Evolutionary conservation across 2,797 vertebrate genomes (phyloP).

Genomic region (Enteromius mattozi): DNA sequence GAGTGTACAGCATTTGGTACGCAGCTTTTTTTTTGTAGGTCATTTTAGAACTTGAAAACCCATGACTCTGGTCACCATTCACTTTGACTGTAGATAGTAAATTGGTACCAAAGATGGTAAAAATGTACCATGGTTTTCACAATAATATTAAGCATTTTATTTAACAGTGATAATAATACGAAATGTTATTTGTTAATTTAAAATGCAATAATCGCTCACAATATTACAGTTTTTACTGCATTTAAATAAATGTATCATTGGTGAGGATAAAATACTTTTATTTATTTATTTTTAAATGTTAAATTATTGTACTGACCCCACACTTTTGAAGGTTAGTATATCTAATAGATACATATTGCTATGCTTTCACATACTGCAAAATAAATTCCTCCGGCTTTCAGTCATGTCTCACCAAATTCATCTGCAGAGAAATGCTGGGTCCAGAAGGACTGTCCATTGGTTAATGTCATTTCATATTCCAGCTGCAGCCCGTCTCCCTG

Average conservation of each 20-base stretch:
- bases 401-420: constrained; percentile 85
- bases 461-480: constrained; percentile 93
- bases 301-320: neutral
- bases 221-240: neutral
- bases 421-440: constrained; percentile 93
- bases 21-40: neutral
- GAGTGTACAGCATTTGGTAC: neutral
- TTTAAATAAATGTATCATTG: neutral
- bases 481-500: constrained; percentile 90
- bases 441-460: constrained; percentile 95
- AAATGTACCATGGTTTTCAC: neutral
- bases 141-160: neutral
- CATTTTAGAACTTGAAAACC: neutral
- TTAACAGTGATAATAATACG: neutral
- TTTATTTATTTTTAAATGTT: neutral
- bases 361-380: neutral
- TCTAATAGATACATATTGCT: neutral
- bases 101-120: neutral
- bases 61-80: neutral
- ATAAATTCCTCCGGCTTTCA: neutral
- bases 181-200: neutral
- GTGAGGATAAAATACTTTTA: neutral
- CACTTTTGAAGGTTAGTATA: neutral
- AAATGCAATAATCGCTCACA: neutral
- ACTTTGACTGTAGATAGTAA: neutral